Evolutionary conservation across 1,140 invertebrate genomes (phyloP).

Genomic region (Mizuhopecten yessoensis): DNA sequence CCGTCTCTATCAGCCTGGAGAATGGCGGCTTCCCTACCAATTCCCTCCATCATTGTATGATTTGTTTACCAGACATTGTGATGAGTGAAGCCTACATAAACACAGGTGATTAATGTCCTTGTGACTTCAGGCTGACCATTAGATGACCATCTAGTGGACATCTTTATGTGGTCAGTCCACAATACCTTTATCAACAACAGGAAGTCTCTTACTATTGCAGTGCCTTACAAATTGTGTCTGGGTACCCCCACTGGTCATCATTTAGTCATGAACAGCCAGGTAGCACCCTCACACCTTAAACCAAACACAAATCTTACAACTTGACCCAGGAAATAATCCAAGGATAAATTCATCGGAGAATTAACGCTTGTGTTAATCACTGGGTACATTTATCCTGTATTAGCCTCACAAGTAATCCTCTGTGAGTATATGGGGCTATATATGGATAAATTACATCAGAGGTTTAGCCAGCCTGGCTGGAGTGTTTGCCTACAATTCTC

Average conservation of each 20-base stretch:
- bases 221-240: background rate
- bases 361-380: slow-evolving; percentile 10
- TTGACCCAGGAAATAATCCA: background rate
- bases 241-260: background rate
- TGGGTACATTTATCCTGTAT: background rate
- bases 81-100: slow-evolving; percentile 10
- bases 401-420: background rate
- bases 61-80: slow-evolving; percentile 22
- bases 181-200: slow-evolving; percentile 5
- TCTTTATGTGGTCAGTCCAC: slow-evolving; percentile 6
- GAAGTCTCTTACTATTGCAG: background rate
- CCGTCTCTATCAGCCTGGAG: background rate
- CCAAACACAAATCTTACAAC: background rate
- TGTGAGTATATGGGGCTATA: slow-evolving; percentile 20
- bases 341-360: background rate
- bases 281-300: background rate
- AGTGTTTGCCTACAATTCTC: slow-evolving; percentile 4
- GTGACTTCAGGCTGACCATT: slow-evolving; percentile 37
- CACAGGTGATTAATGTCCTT: background rate
- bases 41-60: slow-evolving; percentile 15
- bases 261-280: background rate
- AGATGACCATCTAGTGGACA: background rate
- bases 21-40: background rate
- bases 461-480: background rate
- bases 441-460: slow-evolving; percentile 16